Conservation (phyloP, 2,797 vertebrate species). For the Leucoraja ocellata region DNA sequence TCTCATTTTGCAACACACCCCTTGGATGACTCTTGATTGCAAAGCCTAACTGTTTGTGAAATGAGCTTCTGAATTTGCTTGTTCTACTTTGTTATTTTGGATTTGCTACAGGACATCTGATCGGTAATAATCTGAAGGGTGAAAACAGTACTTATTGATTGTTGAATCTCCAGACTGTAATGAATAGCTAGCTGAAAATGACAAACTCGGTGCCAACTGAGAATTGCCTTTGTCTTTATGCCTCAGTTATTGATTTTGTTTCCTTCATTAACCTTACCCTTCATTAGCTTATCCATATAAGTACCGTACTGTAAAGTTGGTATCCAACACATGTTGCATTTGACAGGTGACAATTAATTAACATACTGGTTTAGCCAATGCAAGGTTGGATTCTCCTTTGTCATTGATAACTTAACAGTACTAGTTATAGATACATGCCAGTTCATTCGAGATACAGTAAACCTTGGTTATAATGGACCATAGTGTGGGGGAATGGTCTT, state of each 20-base stretch:
- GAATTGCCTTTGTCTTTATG: background rate
- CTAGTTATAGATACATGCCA: too few relatives aligned
- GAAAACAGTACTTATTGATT: background rate
- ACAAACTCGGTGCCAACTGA: background rate
- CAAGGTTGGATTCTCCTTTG: too few relatives aligned
- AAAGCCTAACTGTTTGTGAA: background rate
- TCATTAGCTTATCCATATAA: background rate
- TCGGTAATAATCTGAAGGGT: background rate
- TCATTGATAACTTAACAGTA: too few relatives aligned
- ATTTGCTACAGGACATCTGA: background rate
- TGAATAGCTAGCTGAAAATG: background rate
- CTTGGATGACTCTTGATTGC: background rate
- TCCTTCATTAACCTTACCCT: background rate
- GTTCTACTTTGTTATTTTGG: background rate
- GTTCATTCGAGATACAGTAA: too few relatives aligned
- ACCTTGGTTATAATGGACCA: too few relatives aligned
- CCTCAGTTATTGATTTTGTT: background rate
- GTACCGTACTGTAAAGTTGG: background rate
- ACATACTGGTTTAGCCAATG: too few relatives aligned
- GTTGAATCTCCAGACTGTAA: background rate
- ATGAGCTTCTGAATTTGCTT: background rate
- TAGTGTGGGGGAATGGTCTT: too few relatives aligned
- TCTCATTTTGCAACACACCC: background rate
- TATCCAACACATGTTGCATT: too few relatives aligned
- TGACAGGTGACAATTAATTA: too few relatives aligned